Conservation (phyloP, 2,888 invertebrate genomes). For the Lasioglossum lativentre region DNA sequence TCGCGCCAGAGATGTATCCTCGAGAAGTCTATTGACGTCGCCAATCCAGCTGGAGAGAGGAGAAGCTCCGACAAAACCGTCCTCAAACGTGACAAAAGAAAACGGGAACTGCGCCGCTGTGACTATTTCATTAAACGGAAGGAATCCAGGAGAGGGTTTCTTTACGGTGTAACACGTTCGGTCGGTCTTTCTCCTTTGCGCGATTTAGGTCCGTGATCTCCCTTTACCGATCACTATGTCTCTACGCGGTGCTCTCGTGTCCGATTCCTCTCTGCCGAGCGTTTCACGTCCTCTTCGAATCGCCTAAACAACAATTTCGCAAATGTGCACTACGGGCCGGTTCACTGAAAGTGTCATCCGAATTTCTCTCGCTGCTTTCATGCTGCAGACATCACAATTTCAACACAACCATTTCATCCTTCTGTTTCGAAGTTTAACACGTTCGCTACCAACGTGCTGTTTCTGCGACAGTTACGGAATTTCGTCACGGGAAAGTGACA, state of each 20-base stretch:
- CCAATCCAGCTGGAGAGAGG: constrained; percentile 60
- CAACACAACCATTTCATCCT: too few relatives aligned
- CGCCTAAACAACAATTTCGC: background rate
- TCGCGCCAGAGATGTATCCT: constrained; percentile 80
- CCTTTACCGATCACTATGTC: background rate
- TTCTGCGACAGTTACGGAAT: too few relatives aligned
- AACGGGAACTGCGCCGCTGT: constrained; percentile 5
- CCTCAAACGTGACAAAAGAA: constrained; percentile 24
- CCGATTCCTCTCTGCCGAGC: background rate
- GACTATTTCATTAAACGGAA: constrained; percentile 26
- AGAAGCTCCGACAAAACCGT: constrained; percentile 24
- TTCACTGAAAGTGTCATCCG: background rate
- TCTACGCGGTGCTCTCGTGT: background rate
- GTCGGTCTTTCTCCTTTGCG: constrained; percentile 48
- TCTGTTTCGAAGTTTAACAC: too few relatives aligned
- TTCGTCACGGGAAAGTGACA: too few relatives aligned
- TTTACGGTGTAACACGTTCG: constrained; percentile 53
- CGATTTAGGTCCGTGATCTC: constrained; percentile 15
- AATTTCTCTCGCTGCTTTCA: background rate
- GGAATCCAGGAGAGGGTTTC: constrained; percentile 36
- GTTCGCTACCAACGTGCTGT: too few relatives aligned
- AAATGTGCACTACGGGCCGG: background rate
- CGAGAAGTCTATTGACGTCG: constrained; percentile 75
- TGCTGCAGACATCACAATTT: background rate
- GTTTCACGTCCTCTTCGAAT: background rate